phyloP scores from a whole-genome alignment of 2,797 vertebrate species.

The Hybognathus amarus region DNA sequence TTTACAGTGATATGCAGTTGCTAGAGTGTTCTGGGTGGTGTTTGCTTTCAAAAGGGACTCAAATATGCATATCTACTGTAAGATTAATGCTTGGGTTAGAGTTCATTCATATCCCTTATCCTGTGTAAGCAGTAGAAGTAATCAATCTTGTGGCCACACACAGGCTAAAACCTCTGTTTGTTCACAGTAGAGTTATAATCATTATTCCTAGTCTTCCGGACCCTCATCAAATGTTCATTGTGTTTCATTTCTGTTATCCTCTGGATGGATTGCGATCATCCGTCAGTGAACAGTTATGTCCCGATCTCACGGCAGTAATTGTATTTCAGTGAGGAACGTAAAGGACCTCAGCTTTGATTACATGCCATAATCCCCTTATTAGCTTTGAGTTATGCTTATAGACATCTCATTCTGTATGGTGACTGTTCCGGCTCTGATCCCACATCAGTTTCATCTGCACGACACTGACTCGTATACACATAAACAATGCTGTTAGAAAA shows the following conservation, averaged over 20 bases:
- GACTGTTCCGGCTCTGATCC: conserved; percentile 28
- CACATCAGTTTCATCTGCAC: neutral
- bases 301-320: conserved; percentile 51
- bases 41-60: neutral
- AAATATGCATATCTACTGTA: neutral
- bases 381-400: conserved; percentile 58
- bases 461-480: neutral
- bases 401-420: conserved; percentile 27
- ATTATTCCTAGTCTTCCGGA: conserved; percentile 29
- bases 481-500: neutral
- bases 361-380: conserved; percentile 66
- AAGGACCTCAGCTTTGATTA: conserved; percentile 60
- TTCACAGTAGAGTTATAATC: conserved; percentile 29
- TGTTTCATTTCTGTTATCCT: conserved; percentile 51
- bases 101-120: neutral
- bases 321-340: conserved; percentile 53
- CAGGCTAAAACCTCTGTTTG: conserved; percentile 23
- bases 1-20: neutral
- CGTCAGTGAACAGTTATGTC: conserved; percentile 57
- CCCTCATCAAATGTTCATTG: conserved; percentile 23
- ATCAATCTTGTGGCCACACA: conserved; percentile 10
- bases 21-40: neutral
- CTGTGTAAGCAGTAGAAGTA: neutral
- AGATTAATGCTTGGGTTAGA: neutral
- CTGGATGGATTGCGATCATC: conserved; percentile 57